Percentiles rank a stretch among this genome's conserved stretches.
phyloP scores from a whole-genome alignment of 2,797 vertebrate genomes.

The Lepilemur septentrionalis region DNA sequence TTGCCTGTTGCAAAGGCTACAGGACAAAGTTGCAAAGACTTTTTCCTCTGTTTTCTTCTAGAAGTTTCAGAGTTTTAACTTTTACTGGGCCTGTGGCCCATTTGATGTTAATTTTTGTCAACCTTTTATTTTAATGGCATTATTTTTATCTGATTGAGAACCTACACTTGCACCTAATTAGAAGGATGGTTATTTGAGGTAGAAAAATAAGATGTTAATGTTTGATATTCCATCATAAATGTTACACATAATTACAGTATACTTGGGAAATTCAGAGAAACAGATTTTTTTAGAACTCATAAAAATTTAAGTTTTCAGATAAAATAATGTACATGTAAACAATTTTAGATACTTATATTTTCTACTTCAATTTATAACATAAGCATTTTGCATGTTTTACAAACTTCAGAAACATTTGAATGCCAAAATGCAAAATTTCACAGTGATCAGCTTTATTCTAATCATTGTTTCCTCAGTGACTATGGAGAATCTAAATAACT shows the following conservation, averaged over 20 bases:
- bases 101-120: not conserved
- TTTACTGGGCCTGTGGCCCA: constrained; percentile 10
- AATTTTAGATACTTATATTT: constrained; percentile 12
- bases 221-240: not conserved
- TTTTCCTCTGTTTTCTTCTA: not conserved
- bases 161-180: not conserved
- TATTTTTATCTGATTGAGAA: not conserved
- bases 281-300: not conserved
- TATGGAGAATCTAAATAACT: not conserved
- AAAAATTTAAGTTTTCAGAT: not conserved
- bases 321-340: not conserved
- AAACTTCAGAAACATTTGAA: not conserved
- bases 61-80: not conserved
- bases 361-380: not conserved
- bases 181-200: not conserved
- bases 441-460: not conserved
- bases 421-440: not conserved
- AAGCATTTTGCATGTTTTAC: not conserved
- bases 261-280: constrained; percentile 9
- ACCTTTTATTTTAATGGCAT: not conserved
- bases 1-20: not conserved
- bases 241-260: not conserved
- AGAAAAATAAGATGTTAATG: not conserved
- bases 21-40: not conserved
- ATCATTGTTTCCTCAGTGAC: not conserved